Evolutionary conservation across 2,888 invertebrate genomes (phyloP).

Genomic region (Apodemia hepburni): DNA sequence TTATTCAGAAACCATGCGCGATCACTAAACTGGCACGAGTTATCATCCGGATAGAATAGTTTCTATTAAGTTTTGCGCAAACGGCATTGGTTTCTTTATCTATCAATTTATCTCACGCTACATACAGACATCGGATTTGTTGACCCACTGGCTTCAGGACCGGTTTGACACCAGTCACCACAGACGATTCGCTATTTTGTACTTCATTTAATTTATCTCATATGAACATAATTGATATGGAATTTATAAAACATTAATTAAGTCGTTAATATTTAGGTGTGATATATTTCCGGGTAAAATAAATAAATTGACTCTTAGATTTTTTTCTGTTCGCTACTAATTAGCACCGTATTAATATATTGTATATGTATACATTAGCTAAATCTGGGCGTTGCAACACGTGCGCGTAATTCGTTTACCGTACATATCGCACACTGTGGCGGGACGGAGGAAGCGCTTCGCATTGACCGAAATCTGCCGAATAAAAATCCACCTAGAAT

Average conservation of each 20-base stretch:
- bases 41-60: conserved; percentile 55
- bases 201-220: conserved; percentile 5
- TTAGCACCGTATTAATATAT: no score
- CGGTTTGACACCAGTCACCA: conserved; percentile 51
- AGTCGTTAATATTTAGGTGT: neutral
- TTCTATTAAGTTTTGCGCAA: conserved; percentile 65
- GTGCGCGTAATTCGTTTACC: no score
- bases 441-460: no score
- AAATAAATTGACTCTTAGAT: no score
- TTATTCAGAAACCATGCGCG: conserved; percentile 46
- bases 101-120: conserved; percentile 70
- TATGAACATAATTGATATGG: neutral
- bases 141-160: conserved; percentile 55
- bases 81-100: conserved; percentile 61
- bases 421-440: no score
- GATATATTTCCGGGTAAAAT: no score
- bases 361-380: no score
- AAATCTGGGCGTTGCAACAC: no score
- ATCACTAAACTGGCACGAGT: conserved; percentile 50
- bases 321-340: no score
- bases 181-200: conserved; percentile 41
- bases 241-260: conserved; percentile 1
- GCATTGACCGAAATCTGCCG: no score
- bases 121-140: conserved; percentile 55
- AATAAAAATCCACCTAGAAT: no score